These are phyloP conservation scores for Progne subis DNA, from an alignment of 2,113 vertebrate genomes.

Conservation along the genomic window DNA sequence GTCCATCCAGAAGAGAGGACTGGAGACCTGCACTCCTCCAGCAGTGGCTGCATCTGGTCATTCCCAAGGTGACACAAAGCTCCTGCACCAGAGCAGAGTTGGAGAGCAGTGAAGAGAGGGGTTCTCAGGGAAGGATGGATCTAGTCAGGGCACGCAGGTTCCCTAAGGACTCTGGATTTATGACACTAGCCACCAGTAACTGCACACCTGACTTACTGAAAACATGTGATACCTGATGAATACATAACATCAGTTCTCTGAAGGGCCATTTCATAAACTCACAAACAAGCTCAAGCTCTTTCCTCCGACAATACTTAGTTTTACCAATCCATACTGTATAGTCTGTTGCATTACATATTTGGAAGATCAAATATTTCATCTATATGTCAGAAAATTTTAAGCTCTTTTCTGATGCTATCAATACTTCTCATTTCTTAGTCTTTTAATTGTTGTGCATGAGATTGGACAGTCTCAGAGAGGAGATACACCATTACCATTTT, in stretches of 20 bases:
- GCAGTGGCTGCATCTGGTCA: background rate
- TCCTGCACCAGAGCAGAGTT: background rate
- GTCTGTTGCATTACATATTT: background rate
- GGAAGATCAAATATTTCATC: background rate
- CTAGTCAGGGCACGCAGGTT: too few relatives aligned
- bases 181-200: background rate
- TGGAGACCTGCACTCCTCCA: background rate
- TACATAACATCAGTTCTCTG: background rate
- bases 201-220: background rate
- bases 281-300: background rate
- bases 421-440: background rate
- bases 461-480: background rate
- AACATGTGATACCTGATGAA: background rate
- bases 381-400: background rate
- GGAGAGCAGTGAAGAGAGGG: fast-evolving
- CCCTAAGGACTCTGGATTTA: background rate
- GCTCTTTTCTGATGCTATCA: background rate
- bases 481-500: background rate
- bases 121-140: background rate
- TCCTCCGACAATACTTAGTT: background rate
- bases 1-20: background rate
- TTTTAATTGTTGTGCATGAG: background rate
- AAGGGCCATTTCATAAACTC: background rate
- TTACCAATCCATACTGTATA: background rate
- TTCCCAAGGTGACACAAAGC: fast-evolving